A percentile compares a stretch with the other conserved stretches of the same genome.
phyloP scores from a whole-genome alignment of 2,888 invertebrate species.

The Adelognathus sp. region DNA sequence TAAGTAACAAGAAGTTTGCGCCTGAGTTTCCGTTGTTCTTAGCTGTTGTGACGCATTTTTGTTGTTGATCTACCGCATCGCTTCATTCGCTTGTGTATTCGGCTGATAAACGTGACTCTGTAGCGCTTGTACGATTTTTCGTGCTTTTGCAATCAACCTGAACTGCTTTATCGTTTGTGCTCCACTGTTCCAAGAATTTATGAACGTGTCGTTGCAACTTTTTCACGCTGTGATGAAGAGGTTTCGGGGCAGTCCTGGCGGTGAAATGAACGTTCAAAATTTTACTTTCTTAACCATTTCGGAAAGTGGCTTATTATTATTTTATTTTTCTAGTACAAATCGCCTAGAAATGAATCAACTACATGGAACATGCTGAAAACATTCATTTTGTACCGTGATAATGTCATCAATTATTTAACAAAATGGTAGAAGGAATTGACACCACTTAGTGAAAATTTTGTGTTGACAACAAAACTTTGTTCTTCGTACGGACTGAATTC shows the following conservation, averaged over 20 bases:
- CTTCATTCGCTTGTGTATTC: not conserved
- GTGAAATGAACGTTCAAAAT: not conserved
- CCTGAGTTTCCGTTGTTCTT: slow-evolving; percentile 7
- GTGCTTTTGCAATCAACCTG: not conserved
- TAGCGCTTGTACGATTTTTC: not conserved
- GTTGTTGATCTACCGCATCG: not conserved
- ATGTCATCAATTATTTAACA: too few relatives aligned
- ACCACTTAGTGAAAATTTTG: too few relatives aligned
- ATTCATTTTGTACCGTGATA: too few relatives aligned
- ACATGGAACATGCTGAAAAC: too few relatives aligned
- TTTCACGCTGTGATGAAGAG: not conserved
- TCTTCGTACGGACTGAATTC: too few relatives aligned
- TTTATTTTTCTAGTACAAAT: not conserved
- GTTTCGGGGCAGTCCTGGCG: not conserved
- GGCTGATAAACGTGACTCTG: not conserved
- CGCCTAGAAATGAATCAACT: too few relatives aligned
- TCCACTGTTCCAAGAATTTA: not conserved
- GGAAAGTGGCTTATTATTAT: too few relatives aligned
- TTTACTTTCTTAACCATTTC: not conserved
- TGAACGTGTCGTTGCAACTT: not conserved
- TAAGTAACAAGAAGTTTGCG: slow-evolving; percentile 72
- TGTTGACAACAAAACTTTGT: too few relatives aligned
- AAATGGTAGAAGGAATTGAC: too few relatives aligned
- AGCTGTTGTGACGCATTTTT: slow-evolving; percentile 17
- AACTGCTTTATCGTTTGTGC: not conserved